These are phyloP conservation scores for Lepisosteus oculatus DNA, from an alignment of 2,113 vertebrate genomes.

Conservation along the genomic window DNA sequence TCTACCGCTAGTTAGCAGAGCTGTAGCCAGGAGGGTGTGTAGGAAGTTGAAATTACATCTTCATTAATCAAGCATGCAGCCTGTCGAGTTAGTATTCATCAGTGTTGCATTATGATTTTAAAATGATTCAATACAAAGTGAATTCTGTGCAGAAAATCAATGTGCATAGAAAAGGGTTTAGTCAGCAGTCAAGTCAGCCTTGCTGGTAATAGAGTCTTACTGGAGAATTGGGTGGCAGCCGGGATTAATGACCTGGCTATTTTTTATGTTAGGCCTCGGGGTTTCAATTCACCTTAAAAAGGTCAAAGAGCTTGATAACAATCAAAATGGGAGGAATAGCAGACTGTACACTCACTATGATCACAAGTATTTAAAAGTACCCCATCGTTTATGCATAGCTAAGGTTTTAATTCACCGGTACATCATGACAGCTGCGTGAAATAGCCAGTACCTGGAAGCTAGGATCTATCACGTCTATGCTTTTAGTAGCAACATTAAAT, in stretches of 20 bases:
- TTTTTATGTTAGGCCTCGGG: slow-evolving; percentile 28
- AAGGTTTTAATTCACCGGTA: neutral
- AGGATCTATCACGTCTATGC: too few species aligned
- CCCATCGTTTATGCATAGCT: neutral
- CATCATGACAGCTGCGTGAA: too few species aligned
- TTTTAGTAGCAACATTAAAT: too few species aligned
- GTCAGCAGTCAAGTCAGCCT: slow-evolving; percentile 48
- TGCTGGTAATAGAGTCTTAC: slow-evolving; percentile 50
- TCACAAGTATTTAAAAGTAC: neutral
- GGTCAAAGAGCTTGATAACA: slow-evolving; percentile 21
- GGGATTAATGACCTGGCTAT: slow-evolving; percentile 47
- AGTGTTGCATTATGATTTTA: slow-evolving; percentile 52
- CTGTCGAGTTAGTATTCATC: slow-evolving; percentile 64
- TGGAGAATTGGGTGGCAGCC: slow-evolving; percentile 18
- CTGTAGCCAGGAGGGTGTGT: slow-evolving; percentile 36
- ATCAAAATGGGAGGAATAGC: neutral
- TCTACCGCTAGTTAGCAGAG: slow-evolving; percentile 42
- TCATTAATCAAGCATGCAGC: slow-evolving; percentile 55
- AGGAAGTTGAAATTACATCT: slow-evolving; percentile 43
- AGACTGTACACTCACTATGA: neutral
- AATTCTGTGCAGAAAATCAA: slow-evolving; percentile 46
- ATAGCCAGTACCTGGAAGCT: too few species aligned
- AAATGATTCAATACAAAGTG: slow-evolving; percentile 42
- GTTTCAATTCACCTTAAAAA: slow-evolving; percentile 31
- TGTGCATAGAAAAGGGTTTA: slow-evolving; percentile 46